These are phyloP conservation scores for Ceratina australensis DNA, from an alignment of 1,140 invertebrate genomes.

Conservation along the genomic window DNA sequence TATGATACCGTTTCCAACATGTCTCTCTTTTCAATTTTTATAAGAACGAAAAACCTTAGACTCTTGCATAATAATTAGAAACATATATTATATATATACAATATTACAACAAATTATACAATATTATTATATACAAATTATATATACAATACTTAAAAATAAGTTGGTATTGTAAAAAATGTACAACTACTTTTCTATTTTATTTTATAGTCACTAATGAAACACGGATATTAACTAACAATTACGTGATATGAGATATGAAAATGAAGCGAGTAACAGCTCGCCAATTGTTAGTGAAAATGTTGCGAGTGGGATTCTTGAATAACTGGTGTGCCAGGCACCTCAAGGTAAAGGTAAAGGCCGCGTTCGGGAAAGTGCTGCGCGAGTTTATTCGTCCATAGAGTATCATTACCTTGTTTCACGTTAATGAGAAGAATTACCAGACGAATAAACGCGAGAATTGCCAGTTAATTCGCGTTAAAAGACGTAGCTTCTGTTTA, in stretches of 20 bases:
- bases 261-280: not conserved
- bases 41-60: too few relatives aligned
- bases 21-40: not conserved
- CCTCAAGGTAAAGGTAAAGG: constrained; percentile 58
- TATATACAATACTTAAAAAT: too few relatives aligned
- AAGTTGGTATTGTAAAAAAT: too few relatives aligned
- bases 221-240: not conserved
- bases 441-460: constrained; percentile 43
- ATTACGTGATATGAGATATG: not conserved
- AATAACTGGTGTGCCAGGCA: not conserved
- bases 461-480: not conserved
- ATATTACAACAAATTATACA: too few relatives aligned
- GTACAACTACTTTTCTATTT: too few relatives aligned
- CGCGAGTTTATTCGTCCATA: constrained; percentile 9
- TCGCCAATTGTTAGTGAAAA: not conserved
- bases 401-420: constrained; percentile 12
- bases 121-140: too few relatives aligned
- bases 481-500: not conserved
- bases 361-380: constrained; percentile 45
- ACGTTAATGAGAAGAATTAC: not conserved
- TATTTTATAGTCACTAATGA: too few relatives aligned
- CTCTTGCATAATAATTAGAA: too few relatives aligned
- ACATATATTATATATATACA: too few relatives aligned
- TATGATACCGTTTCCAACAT: not conserved
- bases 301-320: not conserved